A percentile compares a stretch with the other conserved stretches of the same genome.
Conservation (phyloP, 2,113 vertebrate genomes). For the Otis tarda region DNA sequence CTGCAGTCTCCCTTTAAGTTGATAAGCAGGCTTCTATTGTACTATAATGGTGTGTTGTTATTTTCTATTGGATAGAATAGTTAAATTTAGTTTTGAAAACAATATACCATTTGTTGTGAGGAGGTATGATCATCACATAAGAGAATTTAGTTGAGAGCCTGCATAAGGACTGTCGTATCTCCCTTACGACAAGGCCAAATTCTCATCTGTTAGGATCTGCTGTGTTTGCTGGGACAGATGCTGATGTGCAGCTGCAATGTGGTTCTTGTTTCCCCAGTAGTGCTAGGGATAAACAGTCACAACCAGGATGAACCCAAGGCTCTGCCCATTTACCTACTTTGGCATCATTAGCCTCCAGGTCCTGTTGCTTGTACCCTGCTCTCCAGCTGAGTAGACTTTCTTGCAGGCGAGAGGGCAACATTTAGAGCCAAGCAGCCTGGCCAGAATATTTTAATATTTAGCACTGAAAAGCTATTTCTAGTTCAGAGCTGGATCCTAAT, state of each 20-base stretch:
- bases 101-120: neutral
- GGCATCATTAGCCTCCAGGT: neutral
- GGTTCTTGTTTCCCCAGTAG: neutral
- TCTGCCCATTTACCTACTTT: neutral
- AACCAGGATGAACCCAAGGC: neutral
- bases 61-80: neutral
- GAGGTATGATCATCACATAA: neutral
- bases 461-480: neutral
- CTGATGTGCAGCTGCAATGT: neutral
- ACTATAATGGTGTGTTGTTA: neutral
- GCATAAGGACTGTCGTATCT: neutral
- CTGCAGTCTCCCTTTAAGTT: neutral
- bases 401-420: neutral
- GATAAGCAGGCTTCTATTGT: neutral
- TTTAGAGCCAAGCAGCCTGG: neutral
- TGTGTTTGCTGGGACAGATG: neutral
- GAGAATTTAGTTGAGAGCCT: neutral
- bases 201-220: neutral
- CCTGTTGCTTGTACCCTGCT: neutral
- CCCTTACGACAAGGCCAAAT: neutral
- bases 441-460: conserved; percentile 9
- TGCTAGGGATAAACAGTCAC: neutral
- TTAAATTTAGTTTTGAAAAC: neutral
- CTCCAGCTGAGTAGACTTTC: neutral
- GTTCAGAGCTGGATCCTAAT: neutral